A percentile compares a stretch with the other conserved stretches of the same genome.
Evolutionary conservation across 2,888 invertebrate species (phyloP).

Genomic region (Netelia melanura): DNA sequence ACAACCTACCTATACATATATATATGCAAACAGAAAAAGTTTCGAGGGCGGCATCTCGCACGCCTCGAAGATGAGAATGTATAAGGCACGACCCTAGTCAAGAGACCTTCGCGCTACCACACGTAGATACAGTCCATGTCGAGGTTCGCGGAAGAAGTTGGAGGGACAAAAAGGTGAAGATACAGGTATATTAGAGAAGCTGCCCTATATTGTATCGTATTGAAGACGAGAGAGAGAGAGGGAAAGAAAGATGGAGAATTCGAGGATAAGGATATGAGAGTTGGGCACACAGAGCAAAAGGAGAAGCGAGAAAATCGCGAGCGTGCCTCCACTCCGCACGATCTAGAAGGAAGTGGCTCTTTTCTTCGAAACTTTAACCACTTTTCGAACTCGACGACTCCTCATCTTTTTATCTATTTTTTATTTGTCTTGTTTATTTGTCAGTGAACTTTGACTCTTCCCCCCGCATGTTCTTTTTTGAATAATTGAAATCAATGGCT

Average conservation of each 20-base stretch:
- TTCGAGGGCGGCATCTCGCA: constrained; percentile 54
- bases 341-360: constrained; percentile 53
- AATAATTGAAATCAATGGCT: constrained; percentile 45
- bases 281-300: constrained; percentile 11
- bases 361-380: constrained; percentile 62
- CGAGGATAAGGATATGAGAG: constrained; percentile 55
- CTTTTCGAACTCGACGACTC: constrained; percentile 59
- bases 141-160: constrained; percentile 18
- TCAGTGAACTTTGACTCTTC: background rate
- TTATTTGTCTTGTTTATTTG: constrained; percentile 8
- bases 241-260: constrained; percentile 25
- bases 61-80: constrained; percentile 53
- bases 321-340: constrained; percentile 13
- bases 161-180: constrained; percentile 1
- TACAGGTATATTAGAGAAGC: constrained; percentile 51
- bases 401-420: constrained; percentile 25
- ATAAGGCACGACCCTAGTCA: constrained; percentile 45
- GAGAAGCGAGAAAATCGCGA: constrained; percentile 1
- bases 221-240: constrained; percentile 42
- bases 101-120: constrained; percentile 43
- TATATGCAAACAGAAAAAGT: constrained; percentile 41
- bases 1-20: background rate
- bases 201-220: constrained; percentile 37
- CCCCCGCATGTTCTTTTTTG: constrained; percentile 1
- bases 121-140: constrained; percentile 9